phyloP scores from a whole-genome alignment of 2,888 invertebrate genomes.

The Uropetala carovei region DNA sequence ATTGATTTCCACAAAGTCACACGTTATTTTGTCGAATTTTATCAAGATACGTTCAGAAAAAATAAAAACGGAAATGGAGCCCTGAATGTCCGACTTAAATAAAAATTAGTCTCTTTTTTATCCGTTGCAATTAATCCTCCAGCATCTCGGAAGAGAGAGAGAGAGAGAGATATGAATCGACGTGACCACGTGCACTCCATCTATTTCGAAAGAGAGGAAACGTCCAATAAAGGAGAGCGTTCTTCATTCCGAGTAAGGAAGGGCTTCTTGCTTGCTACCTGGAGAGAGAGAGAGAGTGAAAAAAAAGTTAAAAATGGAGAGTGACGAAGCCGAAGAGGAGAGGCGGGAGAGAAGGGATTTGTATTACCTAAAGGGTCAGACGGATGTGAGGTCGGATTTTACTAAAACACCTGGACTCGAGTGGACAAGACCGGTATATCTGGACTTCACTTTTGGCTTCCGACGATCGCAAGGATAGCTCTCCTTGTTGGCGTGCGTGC shows the following conservation, averaged over 20 bases:
- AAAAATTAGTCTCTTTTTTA: neutral
- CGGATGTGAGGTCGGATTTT: neutral
- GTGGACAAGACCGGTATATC: neutral
- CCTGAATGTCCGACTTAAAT: neutral
- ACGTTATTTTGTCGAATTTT: too few relatives aligned
- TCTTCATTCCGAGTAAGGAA: neutral
- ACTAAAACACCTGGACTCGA: conserved; percentile 11
- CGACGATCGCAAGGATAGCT: neutral
- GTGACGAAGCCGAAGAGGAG: neutral
- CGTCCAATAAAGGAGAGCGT: neutral
- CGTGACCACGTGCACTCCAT: conserved; percentile 16
- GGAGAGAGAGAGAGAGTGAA: neutral
- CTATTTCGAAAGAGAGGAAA: neutral
- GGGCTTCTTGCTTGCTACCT: neutral
- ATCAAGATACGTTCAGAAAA: neutral
- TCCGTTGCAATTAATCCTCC: neutral
- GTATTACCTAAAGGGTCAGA: neutral
- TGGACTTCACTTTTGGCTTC: conserved; percentile 20
- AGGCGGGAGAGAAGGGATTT: neutral
- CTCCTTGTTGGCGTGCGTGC: neutral
- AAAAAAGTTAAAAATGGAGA: neutral
- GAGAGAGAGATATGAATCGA: too few relatives aligned
- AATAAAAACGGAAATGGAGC: neutral
- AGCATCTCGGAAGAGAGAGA: neutral
- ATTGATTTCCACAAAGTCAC: too few relatives aligned